Evolutionary conservation across 2,888 invertebrate species (phyloP), one percentile per base, ranked within the genome.

Genomic region (Linhomoeus sp.): DNA sequence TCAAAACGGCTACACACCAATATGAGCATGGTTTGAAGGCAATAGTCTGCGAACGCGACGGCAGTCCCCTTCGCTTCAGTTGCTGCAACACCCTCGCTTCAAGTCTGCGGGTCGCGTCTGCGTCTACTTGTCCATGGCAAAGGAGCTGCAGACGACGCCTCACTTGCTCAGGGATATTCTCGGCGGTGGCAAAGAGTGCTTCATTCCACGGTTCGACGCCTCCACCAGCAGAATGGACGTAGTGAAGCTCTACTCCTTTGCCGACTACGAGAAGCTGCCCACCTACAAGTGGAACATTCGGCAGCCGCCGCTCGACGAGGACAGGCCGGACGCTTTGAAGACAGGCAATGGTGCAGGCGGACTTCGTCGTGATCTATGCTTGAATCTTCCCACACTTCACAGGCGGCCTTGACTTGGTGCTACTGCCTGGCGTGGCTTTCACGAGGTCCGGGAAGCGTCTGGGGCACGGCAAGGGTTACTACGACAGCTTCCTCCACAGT

Each of bases 351-450:
- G n/a, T n/a, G n/a, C n/a, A n/a, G n/a, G n/a, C n/a, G n/a, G n/a
- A n/a, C n/a, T n/a, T n/a, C n/a, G n/a, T n/a, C n/a, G n/a, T n/a
- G n/a, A n/a, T n/a, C n/a, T n/a, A n/a, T n/a, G n/a, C n/a, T n/a
- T n/a, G n/a, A n/a, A n/a, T n/a, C n/a, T n/a, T n/a, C n/a, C n/a
- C n/a, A n/a, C n/a, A n/a, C n/a, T n/a, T n/a, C 19, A n/a, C 66
- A 79, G 81, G 77, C 53, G 84, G 82, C 35, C 69, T 92, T 36
- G 88, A 92, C 66, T 71, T 92, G 51, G 75, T 92, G 39, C 72
- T 92, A 50, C 73, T 83, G 19, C 92, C 92, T 29, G 92, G 92
- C 5, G 76, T 88, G 14, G 90, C 81, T 2, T 92, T 92, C 68
- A 79, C 83, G 0, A 67, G 61, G 33, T 2, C n/a, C 22, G 82